phyloP scores from a whole-genome alignment of 2,888 invertebrate genomes.

The Nowickia ferox region DNA sequence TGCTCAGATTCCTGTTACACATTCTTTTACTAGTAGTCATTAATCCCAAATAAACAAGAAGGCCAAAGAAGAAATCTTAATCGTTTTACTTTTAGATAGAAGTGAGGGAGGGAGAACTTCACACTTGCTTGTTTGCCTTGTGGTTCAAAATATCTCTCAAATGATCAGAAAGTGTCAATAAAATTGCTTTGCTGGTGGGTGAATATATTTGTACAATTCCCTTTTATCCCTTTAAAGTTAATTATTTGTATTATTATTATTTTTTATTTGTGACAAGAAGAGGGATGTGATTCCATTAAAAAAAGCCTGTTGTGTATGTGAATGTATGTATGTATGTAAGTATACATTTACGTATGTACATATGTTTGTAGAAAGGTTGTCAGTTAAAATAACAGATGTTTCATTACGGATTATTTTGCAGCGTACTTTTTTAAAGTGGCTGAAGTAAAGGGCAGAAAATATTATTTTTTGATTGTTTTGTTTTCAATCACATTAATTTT shows the following conservation, averaged over 20 bases:
- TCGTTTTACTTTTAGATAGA: too few relatives aligned
- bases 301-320: too few relatives aligned
- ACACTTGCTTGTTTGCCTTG: background rate
- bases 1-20: too few relatives aligned
- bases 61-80: too few relatives aligned
- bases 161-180: background rate
- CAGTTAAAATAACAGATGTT: conserved; percentile 51
- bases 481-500: background rate
- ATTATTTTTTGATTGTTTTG: background rate
- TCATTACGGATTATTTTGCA: conserved; percentile 34
- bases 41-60: too few relatives aligned
- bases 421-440: background rate
- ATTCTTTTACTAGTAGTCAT: too few relatives aligned
- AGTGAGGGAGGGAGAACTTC: background rate
- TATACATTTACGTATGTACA: too few relatives aligned
- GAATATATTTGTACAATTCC: background rate
- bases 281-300: conserved; percentile 9
- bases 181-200: background rate
- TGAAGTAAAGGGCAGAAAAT: conserved; percentile 2
- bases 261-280: background rate
- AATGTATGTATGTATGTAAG: too few relatives aligned
- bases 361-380: background rate
- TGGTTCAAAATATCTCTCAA: background rate
- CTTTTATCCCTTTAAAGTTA: conserved; percentile 22
- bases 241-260: conserved; percentile 12